Conservation (phyloP, 2,888 invertebrate species). For the Toxonevra muliebris region DNA sequence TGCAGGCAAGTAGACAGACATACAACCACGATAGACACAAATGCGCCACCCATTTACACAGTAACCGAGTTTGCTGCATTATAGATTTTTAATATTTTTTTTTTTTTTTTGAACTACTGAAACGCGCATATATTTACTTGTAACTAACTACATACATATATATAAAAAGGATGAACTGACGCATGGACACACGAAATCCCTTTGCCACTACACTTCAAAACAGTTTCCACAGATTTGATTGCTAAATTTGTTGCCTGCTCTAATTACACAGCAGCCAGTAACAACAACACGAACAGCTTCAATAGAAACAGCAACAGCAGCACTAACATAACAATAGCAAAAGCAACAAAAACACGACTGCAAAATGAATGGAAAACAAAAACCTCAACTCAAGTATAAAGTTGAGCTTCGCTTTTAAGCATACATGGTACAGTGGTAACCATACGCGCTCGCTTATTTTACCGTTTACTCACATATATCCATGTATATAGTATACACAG, state of each 20-base stretch:
- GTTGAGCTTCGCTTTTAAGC: too few relatives aligned
- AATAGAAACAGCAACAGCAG: neutral
- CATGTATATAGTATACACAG: slow-evolving; percentile 4
- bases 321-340: neutral
- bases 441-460: too few relatives aligned
- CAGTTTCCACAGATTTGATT: slow-evolving; percentile 11
- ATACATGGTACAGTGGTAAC: too few relatives aligned
- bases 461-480: too few relatives aligned
- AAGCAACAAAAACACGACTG: too few relatives aligned
- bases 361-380: too few relatives aligned
- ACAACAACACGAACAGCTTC: slow-evolving; percentile 3
- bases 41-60: slow-evolving; percentile 8
- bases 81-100: neutral
- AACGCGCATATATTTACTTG: too few relatives aligned
- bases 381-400: too few relatives aligned
- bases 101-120: too few relatives aligned
- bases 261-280: slow-evolving; percentile 21
- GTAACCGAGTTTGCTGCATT: slow-evolving; percentile 23
- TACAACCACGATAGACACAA: too few relatives aligned
- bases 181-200: slow-evolving; percentile 5
- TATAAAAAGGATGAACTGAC: neutral
- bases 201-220: slow-evolving; percentile 9
- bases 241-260: slow-evolving; percentile 30
- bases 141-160: neutral
- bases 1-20: neutral